Percentiles rank a stretch among this genome's conserved stretches.
These are phyloP conservation scores for Scelioninae gen. 2 DNA, from an alignment of 2,888 invertebrate genomes.

Conservation along the genomic window DNA sequence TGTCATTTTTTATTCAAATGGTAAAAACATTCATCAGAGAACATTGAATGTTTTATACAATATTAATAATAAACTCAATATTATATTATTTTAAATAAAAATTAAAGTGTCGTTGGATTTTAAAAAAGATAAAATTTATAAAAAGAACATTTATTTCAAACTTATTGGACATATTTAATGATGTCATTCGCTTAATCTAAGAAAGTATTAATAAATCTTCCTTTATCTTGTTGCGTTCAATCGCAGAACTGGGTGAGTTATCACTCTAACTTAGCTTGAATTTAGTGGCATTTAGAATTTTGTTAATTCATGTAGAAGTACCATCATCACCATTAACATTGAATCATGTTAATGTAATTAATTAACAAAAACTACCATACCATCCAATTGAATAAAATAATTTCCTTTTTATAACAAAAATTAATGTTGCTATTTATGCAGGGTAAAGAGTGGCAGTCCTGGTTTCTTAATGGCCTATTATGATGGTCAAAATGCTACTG, in stretches of 20 bases:
- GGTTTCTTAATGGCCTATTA: constrained; percentile 86
- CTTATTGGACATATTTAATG: no score
- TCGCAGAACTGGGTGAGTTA: constrained; percentile 72
- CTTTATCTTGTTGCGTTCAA: constrained; percentile 68
- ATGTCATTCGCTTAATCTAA: no score
- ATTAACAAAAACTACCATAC: no score
- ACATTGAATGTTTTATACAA: no score
- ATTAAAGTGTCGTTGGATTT: no score
- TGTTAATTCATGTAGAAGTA: not conserved
- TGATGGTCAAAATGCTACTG: constrained; percentile 76
- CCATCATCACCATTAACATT: constrained; percentile 1
- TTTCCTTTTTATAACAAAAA: not conserved
- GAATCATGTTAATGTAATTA: no score
- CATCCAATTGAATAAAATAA: not conserved
- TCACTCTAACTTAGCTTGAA: constrained; percentile 20
- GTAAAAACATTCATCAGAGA: no score
- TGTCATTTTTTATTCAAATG: no score
- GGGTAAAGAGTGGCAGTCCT: constrained; percentile 84
- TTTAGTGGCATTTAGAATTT: constrained; percentile 15
- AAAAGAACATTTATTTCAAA: no score
- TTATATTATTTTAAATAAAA: no score
- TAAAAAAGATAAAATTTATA: no score
- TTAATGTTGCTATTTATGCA: constrained; percentile 67
- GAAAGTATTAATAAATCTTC: constrained; percentile 65
- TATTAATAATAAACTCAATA: no score